Evolutionary conservation across 2,113 vertebrate genomes (phyloP).

Genomic region (Archilochus colubris): DNA sequence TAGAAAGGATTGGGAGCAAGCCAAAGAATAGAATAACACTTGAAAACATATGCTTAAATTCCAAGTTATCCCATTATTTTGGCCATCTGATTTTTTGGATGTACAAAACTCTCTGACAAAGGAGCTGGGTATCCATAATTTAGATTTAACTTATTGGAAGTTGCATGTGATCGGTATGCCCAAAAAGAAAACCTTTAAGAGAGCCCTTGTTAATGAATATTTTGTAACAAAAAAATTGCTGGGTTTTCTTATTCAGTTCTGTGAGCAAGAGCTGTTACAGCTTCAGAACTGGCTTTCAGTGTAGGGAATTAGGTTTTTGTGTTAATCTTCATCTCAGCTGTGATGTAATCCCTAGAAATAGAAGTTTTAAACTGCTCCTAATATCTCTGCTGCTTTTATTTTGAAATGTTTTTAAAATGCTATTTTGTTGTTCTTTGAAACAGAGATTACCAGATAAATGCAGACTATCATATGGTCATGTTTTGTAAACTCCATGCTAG

Average conservation of each 20-base stretch:
- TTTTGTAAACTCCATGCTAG: neutral
- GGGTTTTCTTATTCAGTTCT: neutral
- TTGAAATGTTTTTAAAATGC: neutral
- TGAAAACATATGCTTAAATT: neutral
- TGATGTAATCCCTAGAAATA: neutral
- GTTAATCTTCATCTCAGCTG: neutral
- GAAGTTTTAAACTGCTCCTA: neutral
- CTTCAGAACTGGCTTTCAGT: neutral
- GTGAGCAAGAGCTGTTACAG: neutral
- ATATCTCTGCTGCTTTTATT: neutral
- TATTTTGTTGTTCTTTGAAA: neutral
- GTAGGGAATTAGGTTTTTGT: slow-evolving; percentile 17
- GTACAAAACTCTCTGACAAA: neutral
- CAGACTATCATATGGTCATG: neutral
- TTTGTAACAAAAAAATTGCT: neutral
- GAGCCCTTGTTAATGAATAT: neutral
- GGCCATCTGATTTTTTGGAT: neutral
- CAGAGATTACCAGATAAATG: neutral
- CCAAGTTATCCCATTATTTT: neutral
- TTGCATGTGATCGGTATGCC: neutral
- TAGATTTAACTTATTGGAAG: neutral
- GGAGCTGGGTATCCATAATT: neutral
- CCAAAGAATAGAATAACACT: neutral
- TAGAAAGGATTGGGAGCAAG: neutral
- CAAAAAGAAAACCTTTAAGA: neutral